Conservation (phyloP, 2,888 invertebrate genomes). For the Eledone cirrhosa region DNA sequence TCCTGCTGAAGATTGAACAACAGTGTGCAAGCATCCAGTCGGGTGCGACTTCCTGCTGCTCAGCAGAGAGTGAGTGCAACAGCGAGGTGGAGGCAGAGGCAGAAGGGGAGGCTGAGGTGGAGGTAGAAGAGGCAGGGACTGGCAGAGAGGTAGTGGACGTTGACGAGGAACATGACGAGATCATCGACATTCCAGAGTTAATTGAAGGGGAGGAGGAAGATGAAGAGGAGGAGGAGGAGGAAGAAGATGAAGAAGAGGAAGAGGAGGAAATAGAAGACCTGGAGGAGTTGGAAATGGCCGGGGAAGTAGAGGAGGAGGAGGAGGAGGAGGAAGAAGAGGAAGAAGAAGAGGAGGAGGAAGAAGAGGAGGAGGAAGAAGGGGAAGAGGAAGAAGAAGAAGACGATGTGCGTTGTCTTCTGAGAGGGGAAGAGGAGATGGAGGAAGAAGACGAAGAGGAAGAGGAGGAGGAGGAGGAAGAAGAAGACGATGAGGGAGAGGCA, state of each 20-base stretch:
- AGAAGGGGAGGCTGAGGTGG: constrained; percentile 30
- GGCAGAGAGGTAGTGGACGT: constrained; percentile 30
- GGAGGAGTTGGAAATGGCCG: constrained; percentile 4
- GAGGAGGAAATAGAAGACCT: constrained; percentile 9
- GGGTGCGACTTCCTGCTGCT: constrained; percentile 18
- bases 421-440: too few relatives aligned
- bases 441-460: neutral
- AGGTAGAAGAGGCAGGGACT: neutral
- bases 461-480: too few relatives aligned
- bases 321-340: constrained; percentile 23
- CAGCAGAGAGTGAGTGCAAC: constrained; percentile 20
- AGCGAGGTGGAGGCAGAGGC: constrained; percentile 1
- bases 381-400: neutral
- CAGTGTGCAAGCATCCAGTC: constrained; percentile 69
- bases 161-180: constrained; percentile 30
- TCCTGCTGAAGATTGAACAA: constrained; percentile 69
- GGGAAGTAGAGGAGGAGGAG: constrained; percentile 33
- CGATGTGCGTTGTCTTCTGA: constrained; percentile 50
- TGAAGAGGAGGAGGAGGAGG: constrained; percentile 31
- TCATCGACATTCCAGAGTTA: constrained; percentile 27
- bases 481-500: constrained; percentile 31
- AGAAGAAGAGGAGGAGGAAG: constrained; percentile 33
- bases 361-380: constrained; percentile 39
- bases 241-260: constrained; percentile 30
- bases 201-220: constrained; percentile 15